Conservation (phyloP, 2,797 vertebrate species). For the Pogonophryne albipinna region DNA sequence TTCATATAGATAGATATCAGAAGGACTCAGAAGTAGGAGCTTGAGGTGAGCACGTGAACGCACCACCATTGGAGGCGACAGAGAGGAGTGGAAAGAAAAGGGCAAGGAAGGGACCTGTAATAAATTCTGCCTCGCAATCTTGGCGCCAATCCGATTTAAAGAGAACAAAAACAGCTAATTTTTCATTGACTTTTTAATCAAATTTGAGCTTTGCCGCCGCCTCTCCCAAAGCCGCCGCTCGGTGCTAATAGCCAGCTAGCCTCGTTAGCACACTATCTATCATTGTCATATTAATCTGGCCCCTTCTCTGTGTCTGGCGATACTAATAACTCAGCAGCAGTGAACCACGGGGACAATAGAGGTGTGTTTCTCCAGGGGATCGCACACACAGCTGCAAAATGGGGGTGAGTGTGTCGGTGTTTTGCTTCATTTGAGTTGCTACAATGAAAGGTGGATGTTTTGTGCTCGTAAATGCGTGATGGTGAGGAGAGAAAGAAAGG, state of each 20-base stretch:
- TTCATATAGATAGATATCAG: too few species aligned
- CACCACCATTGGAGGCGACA: conserved; percentile 59
- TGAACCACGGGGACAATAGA: conserved; percentile 68
- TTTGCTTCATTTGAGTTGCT: conserved; percentile 28
- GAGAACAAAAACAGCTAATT: conserved; percentile 24
- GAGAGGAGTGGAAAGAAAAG: conserved; percentile 64
- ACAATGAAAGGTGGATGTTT: conserved; percentile 47
- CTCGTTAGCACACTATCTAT: conserved; percentile 64
- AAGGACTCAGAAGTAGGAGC: conserved; percentile 42
- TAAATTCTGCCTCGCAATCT: conserved; percentile 70
- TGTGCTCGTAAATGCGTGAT: conserved; percentile 26
- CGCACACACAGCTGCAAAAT: conserved; percentile 71
- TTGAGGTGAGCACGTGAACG: conserved; percentile 57
- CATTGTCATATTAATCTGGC: conserved; percentile 74
- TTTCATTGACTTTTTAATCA: conserved; percentile 28
- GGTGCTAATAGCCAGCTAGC: conserved; percentile 56
- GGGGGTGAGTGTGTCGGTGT: conserved; percentile 84
- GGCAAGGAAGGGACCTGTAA: conserved; percentile 55
- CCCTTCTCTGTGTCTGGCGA: conserved; percentile 59
- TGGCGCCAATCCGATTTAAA: conserved; percentile 79
- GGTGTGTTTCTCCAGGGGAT: conserved; percentile 62
- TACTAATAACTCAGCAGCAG: conserved; percentile 62
- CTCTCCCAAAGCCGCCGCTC: conserved; percentile 1
- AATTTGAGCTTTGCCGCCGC: neutral
- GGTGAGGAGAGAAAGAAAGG: conserved; percentile 36